These are phyloP conservation scores for Butorides virescens DNA, from an alignment of 2,113 vertebrate genomes.

Conservation along the genomic window DNA sequence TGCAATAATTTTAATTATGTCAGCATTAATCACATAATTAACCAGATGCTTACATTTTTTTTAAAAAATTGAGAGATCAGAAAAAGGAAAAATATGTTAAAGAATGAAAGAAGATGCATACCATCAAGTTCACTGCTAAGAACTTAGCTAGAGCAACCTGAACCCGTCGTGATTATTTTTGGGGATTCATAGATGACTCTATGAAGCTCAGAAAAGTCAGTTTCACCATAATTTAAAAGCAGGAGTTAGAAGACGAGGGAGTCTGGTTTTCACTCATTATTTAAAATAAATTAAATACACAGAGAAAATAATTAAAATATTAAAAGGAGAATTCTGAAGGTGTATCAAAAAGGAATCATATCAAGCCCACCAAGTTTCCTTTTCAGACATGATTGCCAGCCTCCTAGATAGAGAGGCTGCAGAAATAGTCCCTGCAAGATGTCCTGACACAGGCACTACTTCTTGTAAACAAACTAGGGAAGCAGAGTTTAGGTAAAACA, in stretches of 20 bases:
- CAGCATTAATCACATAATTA: not conserved
- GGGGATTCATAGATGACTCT: not conserved
- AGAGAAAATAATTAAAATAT: not conserved
- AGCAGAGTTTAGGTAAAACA: not conserved
- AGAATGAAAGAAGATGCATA: not conserved
- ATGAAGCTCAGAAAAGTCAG: not conserved
- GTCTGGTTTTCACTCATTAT: not conserved
- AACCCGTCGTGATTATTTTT: not conserved
- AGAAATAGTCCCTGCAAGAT: not conserved
- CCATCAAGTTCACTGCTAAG: not conserved
- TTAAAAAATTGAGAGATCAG: not conserved
- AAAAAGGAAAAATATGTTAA: not conserved
- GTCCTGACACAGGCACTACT: not conserved
- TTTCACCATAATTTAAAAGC: not conserved
- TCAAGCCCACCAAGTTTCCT: not conserved
- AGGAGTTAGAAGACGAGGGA: not conserved
- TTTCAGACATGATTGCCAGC: not conserved
- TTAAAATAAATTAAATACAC: not conserved
- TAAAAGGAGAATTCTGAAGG: not conserved
- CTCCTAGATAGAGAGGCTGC: not conserved
- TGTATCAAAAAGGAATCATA: not conserved
- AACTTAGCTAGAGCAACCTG: not conserved
- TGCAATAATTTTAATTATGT: not conserved
- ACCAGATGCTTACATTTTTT: not conserved
- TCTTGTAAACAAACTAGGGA: not conserved